phyloP scores from a whole-genome alignment of 1,140 invertebrate genomes.

The Pseudomyrmex gracilis region DNA sequence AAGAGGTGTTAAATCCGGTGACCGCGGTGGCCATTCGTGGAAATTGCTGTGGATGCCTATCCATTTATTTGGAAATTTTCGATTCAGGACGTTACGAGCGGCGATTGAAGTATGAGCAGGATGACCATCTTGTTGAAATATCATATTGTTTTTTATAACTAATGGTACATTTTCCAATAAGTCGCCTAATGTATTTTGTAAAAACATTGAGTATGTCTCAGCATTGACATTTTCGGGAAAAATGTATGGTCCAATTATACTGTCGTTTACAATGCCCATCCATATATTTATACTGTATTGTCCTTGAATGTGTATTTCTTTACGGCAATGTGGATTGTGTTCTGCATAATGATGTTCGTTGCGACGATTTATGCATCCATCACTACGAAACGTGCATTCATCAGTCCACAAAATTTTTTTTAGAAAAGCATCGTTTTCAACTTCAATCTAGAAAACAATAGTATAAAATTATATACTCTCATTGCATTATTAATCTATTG shows the following conservation, averaged over 20 bases:
- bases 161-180: neutral
- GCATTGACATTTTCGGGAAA: neutral
- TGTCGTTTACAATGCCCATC: neutral
- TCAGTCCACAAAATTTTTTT: neutral
- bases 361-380: neutral
- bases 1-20: neutral
- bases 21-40: neutral
- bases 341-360: conserved; percentile 13
- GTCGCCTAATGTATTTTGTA: neutral
- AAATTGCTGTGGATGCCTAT: neutral
- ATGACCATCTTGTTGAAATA: conserved; percentile 4
- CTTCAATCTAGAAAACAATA: no score
- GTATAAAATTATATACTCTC: no score
- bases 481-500: no score
- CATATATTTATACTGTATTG: neutral
- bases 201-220: neutral
- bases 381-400: neutral
- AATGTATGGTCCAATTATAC: neutral
- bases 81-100: neutral
- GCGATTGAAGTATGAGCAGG: neutral
- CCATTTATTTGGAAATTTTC: neutral
- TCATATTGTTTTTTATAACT: neutral
- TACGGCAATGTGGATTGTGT: neutral
- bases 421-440: no score
- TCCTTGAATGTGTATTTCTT: neutral